These are phyloP conservation scores for Tetramorium simillimum DNA, from an alignment of 1,140 invertebrate species.

Conservation along the genomic window DNA sequence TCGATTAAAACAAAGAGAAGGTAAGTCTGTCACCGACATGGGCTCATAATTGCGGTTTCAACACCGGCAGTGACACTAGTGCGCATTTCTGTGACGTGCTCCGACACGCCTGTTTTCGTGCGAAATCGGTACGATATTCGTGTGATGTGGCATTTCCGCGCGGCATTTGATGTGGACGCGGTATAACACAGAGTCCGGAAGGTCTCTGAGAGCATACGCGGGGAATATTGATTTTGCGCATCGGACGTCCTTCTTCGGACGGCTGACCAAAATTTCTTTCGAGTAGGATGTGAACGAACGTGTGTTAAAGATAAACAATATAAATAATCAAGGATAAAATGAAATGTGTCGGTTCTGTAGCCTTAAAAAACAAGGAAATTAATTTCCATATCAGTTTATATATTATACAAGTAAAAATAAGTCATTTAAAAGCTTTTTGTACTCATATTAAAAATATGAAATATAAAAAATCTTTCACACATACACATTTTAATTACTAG, in stretches of 20 bases:
- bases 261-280: conserved; percentile 18
- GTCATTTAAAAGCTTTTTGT: not conserved
- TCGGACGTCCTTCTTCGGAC: not conserved
- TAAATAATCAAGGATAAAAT: conserved; percentile 8
- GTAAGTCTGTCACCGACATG: conserved; percentile 22
- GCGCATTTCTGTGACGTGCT: conserved; percentile 18
- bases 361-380: not conserved
- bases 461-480: too few relatives aligned
- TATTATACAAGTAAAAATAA: not conserved
- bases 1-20: not conserved
- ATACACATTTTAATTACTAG: not conserved
- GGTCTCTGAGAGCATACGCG: not conserved
- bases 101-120: conserved; percentile 20
- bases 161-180: conserved; percentile 47
- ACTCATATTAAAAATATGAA: not conserved
- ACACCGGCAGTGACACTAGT: not conserved
- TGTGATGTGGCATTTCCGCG: conserved; percentile 55
- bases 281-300: not conserved
- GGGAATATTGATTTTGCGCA: conserved; percentile 41
- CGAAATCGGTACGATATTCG: conserved; percentile 34
- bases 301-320: not conserved
- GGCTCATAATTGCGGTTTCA: conserved; percentile 34
- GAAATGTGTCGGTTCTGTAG: not conserved
- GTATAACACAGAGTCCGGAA: conserved; percentile 6
- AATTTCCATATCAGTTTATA: not conserved